Conservation (phyloP, 2,113 vertebrate species). For the Ciconia stormi region DNA sequence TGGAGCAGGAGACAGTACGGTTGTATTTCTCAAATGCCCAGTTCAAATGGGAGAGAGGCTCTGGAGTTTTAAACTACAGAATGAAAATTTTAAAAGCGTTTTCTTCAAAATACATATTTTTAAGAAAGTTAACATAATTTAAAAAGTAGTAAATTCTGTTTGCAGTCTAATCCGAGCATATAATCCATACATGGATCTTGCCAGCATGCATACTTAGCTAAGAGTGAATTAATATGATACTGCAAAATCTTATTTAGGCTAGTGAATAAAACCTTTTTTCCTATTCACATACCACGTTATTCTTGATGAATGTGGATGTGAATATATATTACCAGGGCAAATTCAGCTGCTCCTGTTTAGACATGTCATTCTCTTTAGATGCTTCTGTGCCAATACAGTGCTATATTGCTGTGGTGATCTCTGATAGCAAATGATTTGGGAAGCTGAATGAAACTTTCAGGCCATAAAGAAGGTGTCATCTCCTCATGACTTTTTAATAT, state of each 20-base stretch:
- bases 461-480: background rate
- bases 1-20: background rate
- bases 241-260: background rate
- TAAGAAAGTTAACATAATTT: background rate
- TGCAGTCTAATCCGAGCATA: background rate
- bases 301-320: background rate
- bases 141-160: background rate
- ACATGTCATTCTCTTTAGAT: background rate
- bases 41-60: background rate
- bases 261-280: background rate
- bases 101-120: background rate
- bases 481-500: background rate
- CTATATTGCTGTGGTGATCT: background rate
- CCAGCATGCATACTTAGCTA: background rate
- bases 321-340: background rate
- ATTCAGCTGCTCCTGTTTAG: background rate
- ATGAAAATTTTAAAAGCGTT: background rate
- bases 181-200: background rate
- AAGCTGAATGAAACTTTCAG: background rate
- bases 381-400: background rate
- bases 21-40: background rate
- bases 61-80: background rate
- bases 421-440: background rate
- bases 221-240: background rate
- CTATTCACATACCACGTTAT: background rate